A percentile compares a stretch with the other conserved stretches of the same genome.
Conservation (phyloP, 2,797 vertebrate genomes). For the Ambastaia sidthimunki region DNA sequence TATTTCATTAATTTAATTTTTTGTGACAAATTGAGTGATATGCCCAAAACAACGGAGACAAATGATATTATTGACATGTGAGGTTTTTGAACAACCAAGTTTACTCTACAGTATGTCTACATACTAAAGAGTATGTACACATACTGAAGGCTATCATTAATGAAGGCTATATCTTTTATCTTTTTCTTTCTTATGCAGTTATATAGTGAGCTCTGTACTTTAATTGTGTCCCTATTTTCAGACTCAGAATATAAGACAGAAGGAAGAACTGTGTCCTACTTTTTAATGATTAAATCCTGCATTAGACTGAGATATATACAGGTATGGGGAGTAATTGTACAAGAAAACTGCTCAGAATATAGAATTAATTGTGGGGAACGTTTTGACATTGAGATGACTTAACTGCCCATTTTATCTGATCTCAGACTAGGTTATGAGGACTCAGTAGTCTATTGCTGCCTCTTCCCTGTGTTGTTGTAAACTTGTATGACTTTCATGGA, state of each 20-base stretch:
- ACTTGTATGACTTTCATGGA: too few relatives aligned
- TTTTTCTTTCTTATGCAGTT: neutral
- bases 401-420: too few relatives aligned
- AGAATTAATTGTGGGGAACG: conserved; percentile 7
- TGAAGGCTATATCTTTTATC: conserved; percentile 1
- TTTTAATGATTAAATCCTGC: conserved; percentile 54
- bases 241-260: conserved; percentile 50
- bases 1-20: neutral
- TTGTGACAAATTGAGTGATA: neutral
- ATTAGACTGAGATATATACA: conserved; percentile 45
- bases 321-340: conserved; percentile 45
- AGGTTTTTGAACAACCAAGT: neutral
- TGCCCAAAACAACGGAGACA: neutral
- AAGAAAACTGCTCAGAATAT: conserved; percentile 35
- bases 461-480: too few relatives aligned
- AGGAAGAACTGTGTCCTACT: conserved; percentile 63
- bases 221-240: conserved; percentile 65
- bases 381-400: neutral
- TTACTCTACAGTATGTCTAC: neutral
- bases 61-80: neutral
- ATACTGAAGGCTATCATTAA: neutral
- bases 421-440: too few relatives aligned
- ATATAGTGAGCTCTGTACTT: conserved; percentile 47
- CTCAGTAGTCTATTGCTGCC: too few relatives aligned
- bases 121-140: neutral